Base-by-base conservation (phyloP, 2,113 vertebrate genomes). In the Rhinoderma darwinii region DNA sequence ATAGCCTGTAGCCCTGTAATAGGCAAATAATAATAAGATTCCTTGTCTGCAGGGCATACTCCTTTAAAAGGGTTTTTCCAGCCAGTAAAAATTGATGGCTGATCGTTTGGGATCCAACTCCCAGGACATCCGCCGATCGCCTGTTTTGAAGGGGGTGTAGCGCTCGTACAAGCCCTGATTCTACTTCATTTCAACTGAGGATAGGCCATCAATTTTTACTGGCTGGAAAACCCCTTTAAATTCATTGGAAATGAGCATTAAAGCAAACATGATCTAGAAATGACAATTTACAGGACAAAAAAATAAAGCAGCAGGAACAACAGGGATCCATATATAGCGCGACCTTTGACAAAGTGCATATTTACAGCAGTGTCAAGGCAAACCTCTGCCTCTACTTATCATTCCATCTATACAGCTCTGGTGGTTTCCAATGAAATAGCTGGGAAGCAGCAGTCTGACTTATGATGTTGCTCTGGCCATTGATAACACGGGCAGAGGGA, bases 221-320 rank as follows among this genome's bases (percentile, higher is more conserved):
- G 51, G 3, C 0, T 54, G 51, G 3, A 54, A 2, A 54, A n/a
- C n/a, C n/a, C 7, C 18, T 54, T 54, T n/a, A 10, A 61, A 61
- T 41, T 35, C 27, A 25, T 10, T 25, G 50, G 27, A 82, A 63
- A 82, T 32, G 18, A 18, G 15, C 20, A 80, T 39, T 41, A 39
- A 80, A 51, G 30, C 17, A 70, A 43, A 70, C 61, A 47, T 63
- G 20, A 41, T 37, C 20, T 27, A 81, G 25, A 2, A 43, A 9
- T 84, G 73, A 47, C 35, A 76, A n/a, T 84, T 84, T 75, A 63
- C 51, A 77, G 73, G 54, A 77, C 22, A 32, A 83, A 30, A 37
- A 44, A 63, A 44, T n/a, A 30, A 37, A 44, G 14, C n/a, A 47
- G 51, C 14, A 61, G 12, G 50, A 56, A 59, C 56, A 43, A 61